phyloP scores from a whole-genome alignment of 2,888 invertebrate species.

The Esperia sulphurella region DNA sequence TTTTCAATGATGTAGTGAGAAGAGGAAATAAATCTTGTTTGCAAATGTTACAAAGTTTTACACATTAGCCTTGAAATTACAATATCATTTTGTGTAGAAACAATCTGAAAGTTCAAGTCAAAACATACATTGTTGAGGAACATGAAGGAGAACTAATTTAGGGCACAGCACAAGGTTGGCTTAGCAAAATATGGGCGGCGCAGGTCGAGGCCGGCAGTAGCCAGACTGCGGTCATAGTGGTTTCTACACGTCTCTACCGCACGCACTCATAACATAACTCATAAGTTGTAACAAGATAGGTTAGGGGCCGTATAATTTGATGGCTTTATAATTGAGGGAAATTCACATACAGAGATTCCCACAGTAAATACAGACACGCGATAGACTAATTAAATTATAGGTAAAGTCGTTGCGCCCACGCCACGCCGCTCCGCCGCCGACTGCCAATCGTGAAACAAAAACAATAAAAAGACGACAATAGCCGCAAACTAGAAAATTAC shows the following conservation, averaged over 20 bases:
- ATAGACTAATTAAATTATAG: conserved; percentile 42
- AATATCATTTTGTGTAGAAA: not conserved
- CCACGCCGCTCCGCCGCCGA: conserved; percentile 11
- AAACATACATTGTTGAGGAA: conserved; percentile 17
- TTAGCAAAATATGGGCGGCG: conserved; percentile 28
- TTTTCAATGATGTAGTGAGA: no score
- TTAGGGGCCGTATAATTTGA: conserved; percentile 15
- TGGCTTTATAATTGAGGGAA: conserved; percentile 21
- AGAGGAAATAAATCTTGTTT: no score
- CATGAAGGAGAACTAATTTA: conserved; percentile 33
- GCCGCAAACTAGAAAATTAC: conserved; percentile 61
- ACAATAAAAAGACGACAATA: conserved; percentile 50
- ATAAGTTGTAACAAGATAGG: conserved; percentile 11
- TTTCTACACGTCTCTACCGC: conserved; percentile 9
- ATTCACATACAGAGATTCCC: conserved; percentile 38
- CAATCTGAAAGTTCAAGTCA: not conserved
- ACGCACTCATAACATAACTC: conserved; percentile 19
- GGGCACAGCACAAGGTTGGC: conserved; percentile 38
- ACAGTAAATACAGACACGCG: conserved; percentile 44
- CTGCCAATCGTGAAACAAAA: conserved; percentile 33
- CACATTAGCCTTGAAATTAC: not conserved
- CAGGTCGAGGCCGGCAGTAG: conserved; percentile 22
- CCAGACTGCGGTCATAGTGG: conserved; percentile 17
- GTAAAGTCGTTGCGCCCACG: conserved; percentile 37
- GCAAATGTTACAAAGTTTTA: not conserved